Evolutionary conservation across 2,888 invertebrate genomes (phyloP).

Genomic region (Holacanthella duospinosa): DNA sequence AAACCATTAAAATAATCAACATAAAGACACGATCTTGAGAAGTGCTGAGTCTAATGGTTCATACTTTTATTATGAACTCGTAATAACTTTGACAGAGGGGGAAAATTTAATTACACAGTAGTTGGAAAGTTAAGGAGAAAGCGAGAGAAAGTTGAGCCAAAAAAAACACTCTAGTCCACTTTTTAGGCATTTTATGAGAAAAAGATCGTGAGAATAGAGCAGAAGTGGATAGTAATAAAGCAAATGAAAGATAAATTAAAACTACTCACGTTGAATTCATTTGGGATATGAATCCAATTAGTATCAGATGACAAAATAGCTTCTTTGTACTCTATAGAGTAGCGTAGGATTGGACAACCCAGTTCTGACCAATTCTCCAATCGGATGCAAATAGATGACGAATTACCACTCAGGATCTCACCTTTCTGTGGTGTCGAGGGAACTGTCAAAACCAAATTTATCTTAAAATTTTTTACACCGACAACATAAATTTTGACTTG

Average conservation of each 20-base stretch:
- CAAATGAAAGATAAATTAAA: conserved; percentile 1
- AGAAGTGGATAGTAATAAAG: background rate
- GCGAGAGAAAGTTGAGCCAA: too few species aligned
- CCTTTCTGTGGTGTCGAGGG: conserved; percentile 31
- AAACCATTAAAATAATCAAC: too few species aligned
- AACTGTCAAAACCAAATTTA: conserved; percentile 12
- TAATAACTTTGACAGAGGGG: too few species aligned
- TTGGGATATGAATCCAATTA: conserved; percentile 22
- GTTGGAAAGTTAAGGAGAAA: too few species aligned
- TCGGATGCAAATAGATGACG: conserved; percentile 72
- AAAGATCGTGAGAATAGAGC: background rate
- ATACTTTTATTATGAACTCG: background rate
- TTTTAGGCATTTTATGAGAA: background rate
- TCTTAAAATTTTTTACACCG: background rate
- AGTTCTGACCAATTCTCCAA: conserved; percentile 80
- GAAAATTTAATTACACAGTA: too few species aligned
- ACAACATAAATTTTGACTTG: too few species aligned
- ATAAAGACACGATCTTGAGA: too few species aligned
- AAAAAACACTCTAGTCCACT: background rate
- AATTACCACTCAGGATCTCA: conserved; percentile 30
- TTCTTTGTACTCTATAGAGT: conserved; percentile 63
- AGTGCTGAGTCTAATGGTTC: background rate
- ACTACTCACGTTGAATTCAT: conserved; percentile 22
- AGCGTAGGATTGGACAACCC: conserved; percentile 75
- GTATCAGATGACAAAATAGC: background rate